These are phyloP conservation scores for Merodon equestris DNA, from an alignment of 2,888 invertebrate genomes.

Conservation along the genomic window DNA sequence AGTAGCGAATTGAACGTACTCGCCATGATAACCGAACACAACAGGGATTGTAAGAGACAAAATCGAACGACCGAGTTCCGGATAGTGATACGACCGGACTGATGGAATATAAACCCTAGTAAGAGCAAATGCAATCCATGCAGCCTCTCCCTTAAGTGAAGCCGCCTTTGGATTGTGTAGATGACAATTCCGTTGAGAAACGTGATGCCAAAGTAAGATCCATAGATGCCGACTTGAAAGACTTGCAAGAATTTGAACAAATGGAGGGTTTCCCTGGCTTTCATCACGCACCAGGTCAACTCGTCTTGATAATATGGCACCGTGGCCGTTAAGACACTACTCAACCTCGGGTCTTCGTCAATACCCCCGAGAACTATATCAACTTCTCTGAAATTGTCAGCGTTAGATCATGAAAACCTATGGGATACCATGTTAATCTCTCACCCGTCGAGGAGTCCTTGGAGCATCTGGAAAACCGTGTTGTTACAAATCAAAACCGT, in stretches of 20 bases:
- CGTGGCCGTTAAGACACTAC: conserved; percentile 74
- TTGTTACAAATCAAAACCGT: conserved; percentile 73
- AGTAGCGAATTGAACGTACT: conserved; percentile 76
- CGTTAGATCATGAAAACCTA: not conserved
- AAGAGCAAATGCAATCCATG: conserved; percentile 67
- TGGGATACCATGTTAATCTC: not conserved
- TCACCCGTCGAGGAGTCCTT: conserved; percentile 75
- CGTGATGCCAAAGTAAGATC: conserved; percentile 66
- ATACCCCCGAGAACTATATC: conserved; percentile 78
- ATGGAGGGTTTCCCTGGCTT: conserved; percentile 72
- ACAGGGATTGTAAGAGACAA: conserved; percentile 70
- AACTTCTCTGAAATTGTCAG: conserved; percentile 72
- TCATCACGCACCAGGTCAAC: conserved; percentile 78
- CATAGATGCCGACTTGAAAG: conserved; percentile 39
- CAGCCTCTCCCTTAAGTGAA: conserved; percentile 62
- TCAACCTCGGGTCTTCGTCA: conserved; percentile 76
- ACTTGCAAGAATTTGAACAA: conserved; percentile 74
- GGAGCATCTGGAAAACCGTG: conserved; percentile 74
- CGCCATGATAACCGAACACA: conserved; percentile 73
- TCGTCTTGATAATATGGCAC: conserved; percentile 78
- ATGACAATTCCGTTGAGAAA: conserved; percentile 69
- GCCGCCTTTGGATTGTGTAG: conserved; percentile 66
- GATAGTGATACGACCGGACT: conserved; percentile 56
- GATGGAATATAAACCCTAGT: conserved; percentile 72
- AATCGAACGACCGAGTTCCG: conserved; percentile 32